Evolutionary conservation across 37 sponge, comb jelly and placozoan genomes (phyloP), one percentile per base, ranked within the genome.

Genomic region (Dysidea cf. avara): DNA sequence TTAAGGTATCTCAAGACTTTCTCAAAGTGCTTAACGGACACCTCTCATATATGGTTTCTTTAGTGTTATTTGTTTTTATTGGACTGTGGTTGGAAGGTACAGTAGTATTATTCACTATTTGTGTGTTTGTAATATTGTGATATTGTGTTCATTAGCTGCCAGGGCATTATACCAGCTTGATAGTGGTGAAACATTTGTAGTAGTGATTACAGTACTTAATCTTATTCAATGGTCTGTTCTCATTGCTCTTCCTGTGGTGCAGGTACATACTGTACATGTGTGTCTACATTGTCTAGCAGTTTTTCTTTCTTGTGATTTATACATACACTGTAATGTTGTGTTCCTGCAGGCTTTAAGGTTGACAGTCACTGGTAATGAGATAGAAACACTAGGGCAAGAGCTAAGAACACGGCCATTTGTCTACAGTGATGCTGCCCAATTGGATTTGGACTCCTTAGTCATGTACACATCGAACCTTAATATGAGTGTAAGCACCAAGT

Each of bases 391-490:
- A 0, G 82, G 77, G 3, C 40, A 74, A 52, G 86, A 90, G 59
- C 43, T 90, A 17, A 50, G 86, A 13, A 56, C 91, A 0, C 75
- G 91, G 0, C 91, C 91, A 11, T 90, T 81, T 64, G 72, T 66
- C 73, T 90, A 90, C 72, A 54, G 30, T 4, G 91, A 90, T 58
- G 85, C 86, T 18, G 77, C 91, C 2, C 86, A 85, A 39, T 67
- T 85, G 21, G 82, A 81, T 47, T 63, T 90, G 29, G 91, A 90
- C 74, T 90, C 91, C 24, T 29, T 90, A 43, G 69, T 84, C 39
- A 57, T 53, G 50, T 90, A 70, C 70, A 69, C 76, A n/a, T 29
- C 68, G 16, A 36, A 63, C 17, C 60, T 77, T 40, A 76, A 66
- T 21, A 59, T 85, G 47, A 86, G 50, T 52, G 87, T 86, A 68